A percentile compares a stretch with the other conserved stretches of the same genome.
phyloP scores from a whole-genome alignment of 2,113 vertebrate genomes.

The Rhinolophus ferrumequinum region DNA sequence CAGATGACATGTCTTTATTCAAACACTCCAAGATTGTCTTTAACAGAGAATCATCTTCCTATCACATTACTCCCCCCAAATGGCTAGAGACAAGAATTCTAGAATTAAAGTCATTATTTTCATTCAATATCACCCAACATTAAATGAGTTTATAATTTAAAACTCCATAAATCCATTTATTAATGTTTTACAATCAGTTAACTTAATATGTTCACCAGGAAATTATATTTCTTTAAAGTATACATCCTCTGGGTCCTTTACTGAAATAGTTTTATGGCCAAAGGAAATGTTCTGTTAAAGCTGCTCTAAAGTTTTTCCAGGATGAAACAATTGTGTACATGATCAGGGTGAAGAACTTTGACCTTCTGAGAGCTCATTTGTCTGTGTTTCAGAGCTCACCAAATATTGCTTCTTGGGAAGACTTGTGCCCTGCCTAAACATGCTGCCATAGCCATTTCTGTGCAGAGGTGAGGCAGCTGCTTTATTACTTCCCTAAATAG shows the following conservation, averaged over 20 bases:
- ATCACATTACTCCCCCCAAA: not conserved
- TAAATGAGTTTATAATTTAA: slow-evolving; percentile 1
- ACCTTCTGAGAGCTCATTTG: not conserved
- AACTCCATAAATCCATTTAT: not conserved
- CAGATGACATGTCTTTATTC: not conserved
- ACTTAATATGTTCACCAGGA: not conserved
- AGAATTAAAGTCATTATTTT: slow-evolving; percentile 20
- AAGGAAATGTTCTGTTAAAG: not conserved
- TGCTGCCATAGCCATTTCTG: not conserved
- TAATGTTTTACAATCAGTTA: not conserved
- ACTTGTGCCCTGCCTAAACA: not conserved
- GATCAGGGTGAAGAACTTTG: not conserved
- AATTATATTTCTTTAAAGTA: not conserved
- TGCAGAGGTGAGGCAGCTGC: not conserved
- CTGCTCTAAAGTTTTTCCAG: not conserved
- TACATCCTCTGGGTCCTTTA: not conserved
- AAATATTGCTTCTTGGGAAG: not conserved
- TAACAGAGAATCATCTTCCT: not conserved
- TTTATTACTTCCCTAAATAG: not conserved
- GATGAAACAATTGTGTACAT: not conserved
- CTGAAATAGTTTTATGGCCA: not conserved
- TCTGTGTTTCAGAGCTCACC: not conserved
- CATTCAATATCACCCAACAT: not conserved
- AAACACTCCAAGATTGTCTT: not conserved
- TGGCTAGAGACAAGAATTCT: not conserved